Evolutionary conservation across 2,888 invertebrate genomes (phyloP).

Genomic region (Venusia cambrica): DNA sequence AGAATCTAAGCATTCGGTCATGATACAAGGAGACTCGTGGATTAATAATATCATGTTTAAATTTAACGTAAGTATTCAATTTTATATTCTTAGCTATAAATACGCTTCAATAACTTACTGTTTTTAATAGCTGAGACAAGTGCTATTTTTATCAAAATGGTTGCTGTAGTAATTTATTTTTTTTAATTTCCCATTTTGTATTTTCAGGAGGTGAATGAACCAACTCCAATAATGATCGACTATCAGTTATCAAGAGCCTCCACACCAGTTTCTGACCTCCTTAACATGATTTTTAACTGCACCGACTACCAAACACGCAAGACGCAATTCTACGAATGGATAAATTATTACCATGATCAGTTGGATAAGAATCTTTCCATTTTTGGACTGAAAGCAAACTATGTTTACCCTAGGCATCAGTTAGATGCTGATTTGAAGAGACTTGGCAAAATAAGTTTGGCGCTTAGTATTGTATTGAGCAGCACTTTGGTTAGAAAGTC

Average conservation of each 20-base stretch:
- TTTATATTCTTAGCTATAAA: no score
- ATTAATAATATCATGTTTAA: conserved; percentile 46
- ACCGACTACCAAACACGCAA: conserved; percentile 37
- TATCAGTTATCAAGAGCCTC: conserved; percentile 37
- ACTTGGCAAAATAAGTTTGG: conserved; percentile 29
- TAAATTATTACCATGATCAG: conserved; percentile 35
- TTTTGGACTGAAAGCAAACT: conserved; percentile 33
- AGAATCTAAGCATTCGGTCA: conserved; percentile 33
- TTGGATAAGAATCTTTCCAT: conserved; percentile 32
- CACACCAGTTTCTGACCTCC: conserved; percentile 35
- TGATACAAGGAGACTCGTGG: conserved; percentile 47
- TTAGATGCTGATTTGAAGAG: conserved; percentile 38
- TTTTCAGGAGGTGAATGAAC: conserved; percentile 34
- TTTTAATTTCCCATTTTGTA: no score
- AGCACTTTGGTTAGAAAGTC: conserved; percentile 24
- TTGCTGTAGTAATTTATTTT: no score
- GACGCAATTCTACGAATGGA: conserved; percentile 35
- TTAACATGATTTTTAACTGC: conserved; percentile 40
- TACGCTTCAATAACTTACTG: no score
- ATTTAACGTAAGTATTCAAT: conserved; percentile 33
- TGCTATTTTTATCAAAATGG: no score
- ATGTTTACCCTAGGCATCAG: conserved; percentile 35
- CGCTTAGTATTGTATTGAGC: conserved; percentile 18
- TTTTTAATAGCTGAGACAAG: no score
- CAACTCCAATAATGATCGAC: conserved; percentile 38